Evolutionary conservation across 1,140 invertebrate species (phyloP), one percentile per base, ranked within the genome.

Genomic region (Hylyphantes graminicola): DNA sequence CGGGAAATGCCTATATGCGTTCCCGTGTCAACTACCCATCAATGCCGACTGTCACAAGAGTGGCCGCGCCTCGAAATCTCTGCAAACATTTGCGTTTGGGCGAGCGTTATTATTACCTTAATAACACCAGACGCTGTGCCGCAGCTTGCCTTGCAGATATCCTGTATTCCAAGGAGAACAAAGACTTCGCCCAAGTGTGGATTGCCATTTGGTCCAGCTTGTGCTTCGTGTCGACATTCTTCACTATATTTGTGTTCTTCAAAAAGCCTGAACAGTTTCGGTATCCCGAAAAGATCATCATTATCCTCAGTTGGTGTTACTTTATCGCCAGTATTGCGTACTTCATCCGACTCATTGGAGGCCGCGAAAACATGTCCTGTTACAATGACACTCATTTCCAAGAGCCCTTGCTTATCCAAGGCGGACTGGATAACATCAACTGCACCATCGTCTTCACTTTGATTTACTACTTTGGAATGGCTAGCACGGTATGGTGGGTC

Each of bases 231-330:
- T 91, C 92, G 11, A 92, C 92, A 48, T 61, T 91, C 10, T 91
- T 92, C 87, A 92, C 91, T 5, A 88, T 93, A 7, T 85, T 90
- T 17, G 92, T 91, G 7, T 93, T 92, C 87, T 87, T 91, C 57
- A 89, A 92, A 48, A 88, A 91, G 75, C 51, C 87, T 19, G 75
- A 81, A 7, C 85, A 89, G 88, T 86, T 92, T 86, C 87, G 88
- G n/a, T 92, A 91, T 88, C 92, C 92, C 2, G 91, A 92, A 86
- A 86, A 91, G 70, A 91, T 92, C 2, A 91, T 93, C 68, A 89
- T 93, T 13, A 91, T 91, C 87, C 87, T 92, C 64, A 89, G 90
- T 57, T 87, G 91, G 85, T 93, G 92, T 85, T 92, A 90, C 84
- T 89, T 90, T 59, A 87, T 91, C 21, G 90, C 90, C 86, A 90